Evolutionary conservation across 2,888 invertebrate genomes (phyloP).

Genomic region (Noctua pronuba): DNA sequence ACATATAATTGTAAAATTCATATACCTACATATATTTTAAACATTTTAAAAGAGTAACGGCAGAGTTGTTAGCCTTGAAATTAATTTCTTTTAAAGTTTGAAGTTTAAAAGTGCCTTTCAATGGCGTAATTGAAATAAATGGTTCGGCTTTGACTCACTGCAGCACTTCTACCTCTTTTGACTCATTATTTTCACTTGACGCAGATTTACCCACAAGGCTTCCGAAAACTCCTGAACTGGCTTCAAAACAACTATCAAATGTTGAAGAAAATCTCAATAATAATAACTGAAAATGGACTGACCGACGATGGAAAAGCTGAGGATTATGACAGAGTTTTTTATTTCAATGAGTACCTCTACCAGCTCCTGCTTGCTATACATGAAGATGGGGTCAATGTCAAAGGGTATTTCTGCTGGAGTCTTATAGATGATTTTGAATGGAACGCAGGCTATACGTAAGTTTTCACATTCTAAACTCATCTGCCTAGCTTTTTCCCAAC

Average conservation of each 20-base stretch:
- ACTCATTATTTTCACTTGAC: neutral
- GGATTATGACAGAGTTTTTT: constrained; percentile 82
- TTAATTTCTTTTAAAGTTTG: neutral
- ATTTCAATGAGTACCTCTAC: constrained; percentile 78
- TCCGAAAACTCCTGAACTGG: constrained; percentile 91
- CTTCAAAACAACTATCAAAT: constrained; percentile 90
- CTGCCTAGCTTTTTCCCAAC: no score
- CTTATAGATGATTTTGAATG: constrained; percentile 66
- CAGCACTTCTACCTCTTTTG: neutral
- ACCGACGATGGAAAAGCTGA: constrained; percentile 78
- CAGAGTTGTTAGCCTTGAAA: neutral
- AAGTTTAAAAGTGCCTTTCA: neutral
- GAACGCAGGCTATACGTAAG: constrained; percentile 78
- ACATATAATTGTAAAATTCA: neutral
- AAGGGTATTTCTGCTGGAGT: constrained; percentile 82
- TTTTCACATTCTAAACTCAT: neutral
- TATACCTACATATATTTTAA: neutral
- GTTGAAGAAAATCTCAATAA: constrained; percentile 83
- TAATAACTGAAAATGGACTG: constrained; percentile 89
- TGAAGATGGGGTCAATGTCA: constrained; percentile 75
- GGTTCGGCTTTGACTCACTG: neutral
- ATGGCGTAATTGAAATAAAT: neutral
- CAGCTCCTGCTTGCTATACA: constrained; percentile 72
- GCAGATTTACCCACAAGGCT: constrained; percentile 91
- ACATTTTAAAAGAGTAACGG: neutral